These are phyloP conservation scores for Teinopalpus imperialis DNA, from an alignment of 2,888 invertebrate genomes.

Conservation along the genomic window DNA sequence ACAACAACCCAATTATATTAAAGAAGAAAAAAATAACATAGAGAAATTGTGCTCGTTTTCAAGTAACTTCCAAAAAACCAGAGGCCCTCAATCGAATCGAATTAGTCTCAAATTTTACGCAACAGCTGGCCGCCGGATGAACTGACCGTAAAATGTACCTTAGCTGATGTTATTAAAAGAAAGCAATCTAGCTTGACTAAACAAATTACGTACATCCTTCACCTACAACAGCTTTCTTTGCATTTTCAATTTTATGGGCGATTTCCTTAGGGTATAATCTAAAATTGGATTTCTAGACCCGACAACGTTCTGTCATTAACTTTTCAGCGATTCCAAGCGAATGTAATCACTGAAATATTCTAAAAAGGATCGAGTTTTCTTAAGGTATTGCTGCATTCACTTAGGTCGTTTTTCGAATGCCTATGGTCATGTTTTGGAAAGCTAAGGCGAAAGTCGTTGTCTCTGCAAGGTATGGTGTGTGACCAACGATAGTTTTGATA, in stretches of 20 bases:
- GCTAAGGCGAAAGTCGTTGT: slow-evolving; percentile 72
- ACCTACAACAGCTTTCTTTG: slow-evolving; percentile 6
- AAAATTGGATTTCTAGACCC: slow-evolving; percentile 14
- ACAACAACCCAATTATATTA: slow-evolving; percentile 2
- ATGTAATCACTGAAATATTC: slow-evolving; percentile 26
- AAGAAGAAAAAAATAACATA: slow-evolving; percentile 11
- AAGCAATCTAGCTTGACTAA: slow-evolving; percentile 13
- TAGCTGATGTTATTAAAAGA: slow-evolving; percentile 10
- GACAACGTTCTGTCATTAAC: background rate
- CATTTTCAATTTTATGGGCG: slow-evolving; percentile 10
- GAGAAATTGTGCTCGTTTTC: slow-evolving; percentile 15
- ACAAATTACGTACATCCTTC: slow-evolving; percentile 8
- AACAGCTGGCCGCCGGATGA: slow-evolving; percentile 3
- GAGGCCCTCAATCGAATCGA: slow-evolving; percentile 13
- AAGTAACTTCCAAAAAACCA: slow-evolving; percentile 15
- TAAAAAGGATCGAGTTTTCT: slow-evolving; percentile 26
- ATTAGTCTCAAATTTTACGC: slow-evolving; percentile 18
- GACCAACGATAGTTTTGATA: slow-evolving; percentile 54
- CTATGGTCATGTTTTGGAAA: slow-evolving; percentile 66
- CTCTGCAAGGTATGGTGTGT: slow-evolving; percentile 47
- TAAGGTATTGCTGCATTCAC: slow-evolving; percentile 29
- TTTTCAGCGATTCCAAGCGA: slow-evolving; percentile 31
- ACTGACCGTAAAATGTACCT: slow-evolving; percentile 7
- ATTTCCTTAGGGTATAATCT: slow-evolving; percentile 14
- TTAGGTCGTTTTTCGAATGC: slow-evolving; percentile 45